Evolutionary conservation across 2,797 vertebrate species (phyloP).

Genomic region (Pseudopleuronectes americanus): DNA sequence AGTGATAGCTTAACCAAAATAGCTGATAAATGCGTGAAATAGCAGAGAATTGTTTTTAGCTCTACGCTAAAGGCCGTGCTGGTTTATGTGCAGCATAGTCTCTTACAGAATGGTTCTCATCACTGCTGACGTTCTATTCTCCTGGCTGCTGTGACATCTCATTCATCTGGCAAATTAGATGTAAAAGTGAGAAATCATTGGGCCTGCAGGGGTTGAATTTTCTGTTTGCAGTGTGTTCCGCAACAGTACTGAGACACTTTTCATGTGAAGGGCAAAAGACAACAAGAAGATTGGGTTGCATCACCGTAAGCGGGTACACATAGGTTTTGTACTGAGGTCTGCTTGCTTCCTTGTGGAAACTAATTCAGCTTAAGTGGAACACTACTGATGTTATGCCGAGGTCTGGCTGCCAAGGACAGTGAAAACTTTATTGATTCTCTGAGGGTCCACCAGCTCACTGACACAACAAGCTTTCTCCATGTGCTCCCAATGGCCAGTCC

Average conservation of each 20-base stretch:
- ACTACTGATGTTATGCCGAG: background rate
- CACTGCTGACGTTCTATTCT: constrained; percentile 46
- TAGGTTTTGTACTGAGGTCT: background rate
- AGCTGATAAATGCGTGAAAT: background rate
- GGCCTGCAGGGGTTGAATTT: constrained; percentile 51
- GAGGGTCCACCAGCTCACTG: background rate
- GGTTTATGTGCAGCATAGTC: constrained; percentile 28
- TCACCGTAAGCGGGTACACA: constrained; percentile 2
- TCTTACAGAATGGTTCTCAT: constrained; percentile 41
- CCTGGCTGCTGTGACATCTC: constrained; percentile 52
- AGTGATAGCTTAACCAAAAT: background rate
- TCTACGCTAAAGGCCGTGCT: constrained; percentile 30
- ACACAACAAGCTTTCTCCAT: background rate
- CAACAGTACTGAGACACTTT: constrained; percentile 42
- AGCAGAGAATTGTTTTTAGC: constrained; percentile 24
- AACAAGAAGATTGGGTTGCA: constrained; percentile 36
- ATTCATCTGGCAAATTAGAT: constrained; percentile 72
- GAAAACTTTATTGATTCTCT: background rate
- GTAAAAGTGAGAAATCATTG: constrained; percentile 73
- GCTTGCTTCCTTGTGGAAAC: background rate
- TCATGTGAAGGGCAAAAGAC: constrained; percentile 52
- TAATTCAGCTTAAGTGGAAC: background rate
- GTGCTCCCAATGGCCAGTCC: background rate
- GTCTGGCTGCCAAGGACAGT: background rate
- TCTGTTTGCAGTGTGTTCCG: constrained; percentile 34